Conservation (phyloP, 2,888 invertebrate species). For the Sesia bembeciformis region DNA sequence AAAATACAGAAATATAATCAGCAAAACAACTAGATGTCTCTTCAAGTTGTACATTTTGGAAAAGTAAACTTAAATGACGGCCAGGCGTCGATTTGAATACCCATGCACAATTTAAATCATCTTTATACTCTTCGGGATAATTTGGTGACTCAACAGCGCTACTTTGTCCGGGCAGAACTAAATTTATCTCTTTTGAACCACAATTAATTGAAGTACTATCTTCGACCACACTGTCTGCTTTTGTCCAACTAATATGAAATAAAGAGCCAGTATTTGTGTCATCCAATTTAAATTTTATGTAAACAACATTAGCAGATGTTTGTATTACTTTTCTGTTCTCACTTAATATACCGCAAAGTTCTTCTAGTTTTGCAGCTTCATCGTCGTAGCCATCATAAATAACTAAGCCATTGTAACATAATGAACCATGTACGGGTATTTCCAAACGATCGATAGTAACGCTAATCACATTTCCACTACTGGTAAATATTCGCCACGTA, state of each 20-base stretch:
- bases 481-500: conserved; percentile 81
- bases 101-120: conserved; percentile 83
- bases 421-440: conserved; percentile 34
- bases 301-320: conserved; percentile 79
- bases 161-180: conserved; percentile 21
- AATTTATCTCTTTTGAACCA: conserved; percentile 41
- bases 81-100: conserved; percentile 75
- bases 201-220: conserved; percentile 30
- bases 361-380: conserved; percentile 71
- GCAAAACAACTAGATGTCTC: conserved; percentile 64
- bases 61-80: conserved; percentile 74
- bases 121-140: conserved; percentile 80
- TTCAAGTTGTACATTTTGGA: conserved; percentile 77
- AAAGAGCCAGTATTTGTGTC: conserved; percentile 53
- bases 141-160: conserved; percentile 80
- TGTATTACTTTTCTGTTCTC: conserved; percentile 24
- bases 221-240: conserved; percentile 12
- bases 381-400: conserved; percentile 85
- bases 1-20: conserved; percentile 78
- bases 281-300: conserved; percentile 66
- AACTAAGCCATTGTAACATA: conserved; percentile 42
- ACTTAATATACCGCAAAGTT: conserved; percentile 67
- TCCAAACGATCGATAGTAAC: conserved; percentile 33
- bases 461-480: conserved; percentile 23
- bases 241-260: conserved; percentile 45